Conservation (phyloP, 2,888 invertebrate genomes). For the Drosophila colorata region DNA sequence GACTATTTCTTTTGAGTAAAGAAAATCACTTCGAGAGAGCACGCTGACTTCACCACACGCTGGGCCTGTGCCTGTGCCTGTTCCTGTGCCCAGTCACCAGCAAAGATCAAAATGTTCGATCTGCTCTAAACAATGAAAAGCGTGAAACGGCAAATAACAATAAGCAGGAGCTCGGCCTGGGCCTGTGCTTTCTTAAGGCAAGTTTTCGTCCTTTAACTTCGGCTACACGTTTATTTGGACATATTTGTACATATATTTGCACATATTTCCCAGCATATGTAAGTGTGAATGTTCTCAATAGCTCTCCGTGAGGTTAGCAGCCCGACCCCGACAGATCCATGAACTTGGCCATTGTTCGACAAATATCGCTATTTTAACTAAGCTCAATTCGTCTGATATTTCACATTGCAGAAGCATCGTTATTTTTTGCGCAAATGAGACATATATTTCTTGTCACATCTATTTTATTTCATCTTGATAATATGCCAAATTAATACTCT, state of each 20-base stretch:
- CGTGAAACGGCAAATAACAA: constrained; percentile 27
- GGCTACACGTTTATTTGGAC: no score
- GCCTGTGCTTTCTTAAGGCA: constrained; percentile 5
- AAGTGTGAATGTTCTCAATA: neutral
- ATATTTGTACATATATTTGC: neutral
- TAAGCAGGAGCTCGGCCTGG: constrained; percentile 10
- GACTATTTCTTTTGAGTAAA: constrained; percentile 12
- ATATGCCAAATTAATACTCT: no score
- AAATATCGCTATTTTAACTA: neutral
- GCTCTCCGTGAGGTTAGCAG: neutral
- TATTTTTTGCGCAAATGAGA: no score
- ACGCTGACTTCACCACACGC: constrained; percentile 59
- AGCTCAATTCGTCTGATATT: neutral
- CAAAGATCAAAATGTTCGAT: constrained; percentile 60
- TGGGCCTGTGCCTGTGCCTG: constrained; percentile 39
- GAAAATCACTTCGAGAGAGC: constrained; percentile 26
- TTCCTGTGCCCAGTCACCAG: constrained; percentile 13
- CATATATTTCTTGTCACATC: no score
- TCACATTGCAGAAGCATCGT: no score
- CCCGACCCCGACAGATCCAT: neutral
- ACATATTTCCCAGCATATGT: neutral
- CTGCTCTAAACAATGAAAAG: constrained; percentile 29
- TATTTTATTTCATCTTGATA: no score
- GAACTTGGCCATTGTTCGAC: neutral
- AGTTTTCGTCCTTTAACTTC: neutral